These are phyloP conservation scores for Cynocephalus volans DNA, from an alignment of 2,113 vertebrate genomes.

Conservation along the genomic window DNA sequence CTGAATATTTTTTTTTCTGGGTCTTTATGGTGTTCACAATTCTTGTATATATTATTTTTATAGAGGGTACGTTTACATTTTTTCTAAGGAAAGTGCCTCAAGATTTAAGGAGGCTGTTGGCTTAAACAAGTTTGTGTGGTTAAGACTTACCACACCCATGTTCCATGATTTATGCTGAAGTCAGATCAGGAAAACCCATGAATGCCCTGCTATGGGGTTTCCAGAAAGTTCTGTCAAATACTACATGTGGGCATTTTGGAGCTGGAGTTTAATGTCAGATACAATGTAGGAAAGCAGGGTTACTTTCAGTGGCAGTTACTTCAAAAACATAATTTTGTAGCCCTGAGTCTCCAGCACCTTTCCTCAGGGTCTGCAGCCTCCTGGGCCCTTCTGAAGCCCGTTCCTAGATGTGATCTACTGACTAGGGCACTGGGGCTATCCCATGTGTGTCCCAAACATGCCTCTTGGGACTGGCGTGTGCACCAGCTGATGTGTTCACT, in stretches of 20 bases:
- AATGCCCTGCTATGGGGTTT: accelerated
- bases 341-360: accelerated
- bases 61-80: neutral
- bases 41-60: neutral
- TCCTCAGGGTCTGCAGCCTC: accelerated
- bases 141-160: accelerated
- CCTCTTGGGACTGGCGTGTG: accelerated
- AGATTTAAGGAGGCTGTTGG: neutral
- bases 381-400: accelerated
- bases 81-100: neutral
- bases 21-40: neutral
- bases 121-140: accelerated
- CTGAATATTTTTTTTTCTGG: neutral
- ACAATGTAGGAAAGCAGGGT: accelerated
- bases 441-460: neutral
- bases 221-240: neutral
- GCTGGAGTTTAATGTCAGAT: accelerated
- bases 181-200: neutral
- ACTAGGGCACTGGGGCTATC: accelerated
- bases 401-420: accelerated
- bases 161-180: neutral
- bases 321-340: accelerated
- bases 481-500: accelerated
- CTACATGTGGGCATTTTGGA: accelerated
- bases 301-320: neutral